These are phyloP conservation scores for Caenorhabditis panamensis DNA, from an alignment of 2,888 invertebrate species.

Conservation along the genomic window DNA sequence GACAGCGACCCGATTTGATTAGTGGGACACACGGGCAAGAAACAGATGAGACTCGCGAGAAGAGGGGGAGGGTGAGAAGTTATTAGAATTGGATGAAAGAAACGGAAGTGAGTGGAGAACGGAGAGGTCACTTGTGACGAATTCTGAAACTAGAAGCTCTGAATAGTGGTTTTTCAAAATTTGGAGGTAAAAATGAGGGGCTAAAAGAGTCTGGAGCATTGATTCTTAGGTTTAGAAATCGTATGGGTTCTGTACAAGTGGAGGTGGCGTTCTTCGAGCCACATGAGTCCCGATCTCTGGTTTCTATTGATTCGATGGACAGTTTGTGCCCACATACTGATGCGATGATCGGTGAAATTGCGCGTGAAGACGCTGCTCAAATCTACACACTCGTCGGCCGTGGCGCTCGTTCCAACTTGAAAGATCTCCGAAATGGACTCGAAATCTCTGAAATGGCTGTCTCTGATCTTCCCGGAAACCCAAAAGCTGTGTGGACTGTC, in stretches of 20 bases:
- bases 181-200: too few species aligned
- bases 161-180: too few species aligned
- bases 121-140: not conserved
- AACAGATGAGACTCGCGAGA: slow-evolving; percentile 29
- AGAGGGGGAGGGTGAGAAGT: not conserved
- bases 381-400: slow-evolving; percentile 96
- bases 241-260: too few species aligned
- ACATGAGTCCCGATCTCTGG: slow-evolving; percentile 92
- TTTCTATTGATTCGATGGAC: slow-evolving; percentile 88
- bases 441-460: slow-evolving; percentile 99
- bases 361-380: slow-evolving; percentile 99
- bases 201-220: too few species aligned
- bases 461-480: slow-evolving; percentile 98
- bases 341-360: slow-evolving; percentile 84
- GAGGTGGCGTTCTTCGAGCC: slow-evolving; percentile 99
- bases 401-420: slow-evolving; percentile 93
- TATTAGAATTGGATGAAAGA: not conserved
- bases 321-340: slow-evolving; percentile 72
- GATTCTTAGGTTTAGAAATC: too few species aligned
- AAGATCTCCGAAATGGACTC: slow-evolving; percentile 92
- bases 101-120: not conserved
- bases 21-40: slow-evolving; percentile 5
- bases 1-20: slow-evolving; percentile 32
- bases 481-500: slow-evolving; percentile 99
- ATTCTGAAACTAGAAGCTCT: too few species aligned